These are phyloP conservation scores for Ophion ventricosus DNA, from an alignment of 2,888 invertebrate species.

Conservation along the genomic window DNA sequence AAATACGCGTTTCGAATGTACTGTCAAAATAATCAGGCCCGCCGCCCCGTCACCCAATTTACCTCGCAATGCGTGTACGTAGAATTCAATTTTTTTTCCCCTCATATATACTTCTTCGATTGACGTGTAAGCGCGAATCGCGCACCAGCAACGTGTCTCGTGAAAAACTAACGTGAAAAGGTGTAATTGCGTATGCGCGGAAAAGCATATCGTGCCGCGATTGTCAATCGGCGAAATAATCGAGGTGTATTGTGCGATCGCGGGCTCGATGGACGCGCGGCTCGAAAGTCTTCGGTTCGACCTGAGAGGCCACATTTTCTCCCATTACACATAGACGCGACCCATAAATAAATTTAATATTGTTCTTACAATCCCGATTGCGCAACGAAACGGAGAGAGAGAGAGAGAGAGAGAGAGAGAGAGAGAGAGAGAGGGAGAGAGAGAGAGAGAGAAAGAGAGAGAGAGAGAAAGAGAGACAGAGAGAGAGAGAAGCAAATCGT, in stretches of 20 bases:
- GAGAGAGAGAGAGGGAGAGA: constrained; percentile 22
- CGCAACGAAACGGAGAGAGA: constrained; percentile 68
- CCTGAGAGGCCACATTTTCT: constrained; percentile 58
- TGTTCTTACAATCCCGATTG: constrained; percentile 75
- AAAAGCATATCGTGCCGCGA: background rate
- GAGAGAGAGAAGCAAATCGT: constrained; percentile 42
- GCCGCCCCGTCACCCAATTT: too few species aligned
- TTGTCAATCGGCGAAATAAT: constrained; percentile 13
- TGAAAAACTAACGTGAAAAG: background rate
- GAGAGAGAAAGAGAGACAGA: constrained; percentile 17
- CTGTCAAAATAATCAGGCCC: too few species aligned
- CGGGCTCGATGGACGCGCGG: background rate
- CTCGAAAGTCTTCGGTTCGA: constrained; percentile 36
- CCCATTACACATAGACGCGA: constrained; percentile 60
- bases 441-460: background rate
- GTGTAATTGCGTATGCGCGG: background rate
- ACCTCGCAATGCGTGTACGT: too few species aligned
- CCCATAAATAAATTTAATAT: constrained; percentile 77
- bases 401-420: background rate
- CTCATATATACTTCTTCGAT: background rate
- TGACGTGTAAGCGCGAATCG: background rate
- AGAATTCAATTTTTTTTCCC: background rate
- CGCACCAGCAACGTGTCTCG: background rate
- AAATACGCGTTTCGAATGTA: background rate
- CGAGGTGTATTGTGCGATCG: background rate